Percentiles rank a stretch among this genome's conserved stretches.
Evolutionary conservation across 2,113 vertebrate genomes (phyloP).

Genomic region (Vicugna pacos): DNA sequence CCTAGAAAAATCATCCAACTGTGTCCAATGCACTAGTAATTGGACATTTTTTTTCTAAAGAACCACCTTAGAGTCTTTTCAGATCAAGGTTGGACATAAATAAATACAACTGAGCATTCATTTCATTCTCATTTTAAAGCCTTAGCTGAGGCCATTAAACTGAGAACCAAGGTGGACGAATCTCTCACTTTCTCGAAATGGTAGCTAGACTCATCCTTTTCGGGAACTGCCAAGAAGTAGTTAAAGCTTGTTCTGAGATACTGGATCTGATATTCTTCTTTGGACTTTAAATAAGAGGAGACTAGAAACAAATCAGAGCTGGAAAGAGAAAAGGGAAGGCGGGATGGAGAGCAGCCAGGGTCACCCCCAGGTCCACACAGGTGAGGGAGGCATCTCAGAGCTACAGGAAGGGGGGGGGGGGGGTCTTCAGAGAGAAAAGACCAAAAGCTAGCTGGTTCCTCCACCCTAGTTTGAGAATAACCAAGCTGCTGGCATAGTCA

Average conservation of each 20-base stretch:
- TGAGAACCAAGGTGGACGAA: neutral
- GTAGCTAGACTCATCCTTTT: too few relatives aligned
- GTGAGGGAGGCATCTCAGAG: neutral
- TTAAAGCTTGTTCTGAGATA: neutral
- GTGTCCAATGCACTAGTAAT: neutral
- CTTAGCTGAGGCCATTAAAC: neutral
- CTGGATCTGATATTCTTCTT: neutral
- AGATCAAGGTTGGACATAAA: neutral
- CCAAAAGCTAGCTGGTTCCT: too few relatives aligned
- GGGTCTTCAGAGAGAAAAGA: neutral
- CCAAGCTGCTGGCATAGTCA: accelerated
- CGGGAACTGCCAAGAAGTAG: neutral
- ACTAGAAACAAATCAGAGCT: neutral
- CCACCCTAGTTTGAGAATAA: neutral
- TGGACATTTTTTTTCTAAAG: neutral
- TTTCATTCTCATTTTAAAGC: neutral
- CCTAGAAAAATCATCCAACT: neutral
- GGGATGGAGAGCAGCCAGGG: accelerated
- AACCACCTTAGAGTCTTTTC: neutral
- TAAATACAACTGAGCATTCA: neutral
- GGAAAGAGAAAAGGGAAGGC: neutral
- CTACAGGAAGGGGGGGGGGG: too few relatives aligned
- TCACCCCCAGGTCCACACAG: accelerated
- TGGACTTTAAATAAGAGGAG: neutral
- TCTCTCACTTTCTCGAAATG: neutral